Evolutionary conservation across 2,888 invertebrate species (phyloP).

Genomic region (Orgyia antiqua): DNA sequence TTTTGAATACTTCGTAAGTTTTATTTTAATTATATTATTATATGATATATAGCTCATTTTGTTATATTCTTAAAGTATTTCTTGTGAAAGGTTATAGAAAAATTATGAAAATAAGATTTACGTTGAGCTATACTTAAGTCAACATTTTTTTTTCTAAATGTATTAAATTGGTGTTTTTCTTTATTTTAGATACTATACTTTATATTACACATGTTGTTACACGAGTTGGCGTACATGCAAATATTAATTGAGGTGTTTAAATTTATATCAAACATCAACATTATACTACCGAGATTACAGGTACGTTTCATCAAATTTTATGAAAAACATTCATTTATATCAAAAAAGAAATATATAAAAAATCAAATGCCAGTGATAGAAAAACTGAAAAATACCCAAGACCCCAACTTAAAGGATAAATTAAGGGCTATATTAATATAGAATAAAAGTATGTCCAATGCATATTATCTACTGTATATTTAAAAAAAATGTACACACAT

Average conservation of each 20-base stretch:
- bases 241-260: background rate
- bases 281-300: background rate
- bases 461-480: background rate
- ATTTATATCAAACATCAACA: background rate
- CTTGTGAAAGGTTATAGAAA: too few relatives aligned
- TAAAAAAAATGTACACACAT: background rate
- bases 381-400: background rate
- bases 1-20: too few relatives aligned
- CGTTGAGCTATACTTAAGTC: too few relatives aligned
- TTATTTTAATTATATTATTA: too few relatives aligned
- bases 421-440: background rate
- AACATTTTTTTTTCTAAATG: too few relatives aligned
- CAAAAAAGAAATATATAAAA: too few relatives aligned
- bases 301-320: background rate
- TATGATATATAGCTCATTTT: too few relatives aligned
- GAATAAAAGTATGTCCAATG: background rate
- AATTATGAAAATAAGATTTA: too few relatives aligned
- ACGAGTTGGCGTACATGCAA: constrained; percentile 1
- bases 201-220: background rate
- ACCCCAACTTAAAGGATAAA: background rate
- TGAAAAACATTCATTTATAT: background rate
- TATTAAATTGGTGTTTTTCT: too few relatives aligned
- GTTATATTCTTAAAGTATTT: too few relatives aligned
- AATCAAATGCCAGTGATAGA: background rate
- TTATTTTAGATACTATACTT: constrained; percentile 2